Conservation (phyloP, 2,888 invertebrate genomes). For the Rotaria sp. region DNA sequence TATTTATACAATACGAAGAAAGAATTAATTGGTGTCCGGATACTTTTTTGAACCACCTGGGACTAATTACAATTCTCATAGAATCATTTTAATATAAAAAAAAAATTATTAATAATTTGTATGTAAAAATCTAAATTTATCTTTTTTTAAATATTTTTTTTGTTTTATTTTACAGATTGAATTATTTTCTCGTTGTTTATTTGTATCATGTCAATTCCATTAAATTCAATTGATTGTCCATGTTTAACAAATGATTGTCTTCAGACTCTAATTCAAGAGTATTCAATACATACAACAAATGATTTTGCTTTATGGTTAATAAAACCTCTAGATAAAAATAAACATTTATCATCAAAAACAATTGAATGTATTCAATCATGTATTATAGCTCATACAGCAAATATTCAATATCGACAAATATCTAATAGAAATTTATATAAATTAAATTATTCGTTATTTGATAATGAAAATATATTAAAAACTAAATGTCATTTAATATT, state of each 20-base stretch:
- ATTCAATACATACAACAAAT: neutral
- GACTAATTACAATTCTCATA: too few relatives aligned
- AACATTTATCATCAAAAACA: neutral
- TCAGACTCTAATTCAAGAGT: neutral
- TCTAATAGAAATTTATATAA: neutral
- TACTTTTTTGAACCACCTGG: too few relatives aligned
- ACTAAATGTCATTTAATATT: neutral
- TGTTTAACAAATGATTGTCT: neutral
- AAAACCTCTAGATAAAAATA: neutral
- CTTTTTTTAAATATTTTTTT: too few relatives aligned
- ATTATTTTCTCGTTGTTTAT: neutral
- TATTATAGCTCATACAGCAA: neutral
- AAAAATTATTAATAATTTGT: too few relatives aligned
- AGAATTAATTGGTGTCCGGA: too few relatives aligned
- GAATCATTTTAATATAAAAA: too few relatives aligned
- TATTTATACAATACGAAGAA: too few relatives aligned
- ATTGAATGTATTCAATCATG: conserved; percentile 11
- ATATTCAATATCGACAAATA: neutral
- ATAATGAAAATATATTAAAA: neutral
- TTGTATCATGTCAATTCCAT: neutral
- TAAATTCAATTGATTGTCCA: neutral
- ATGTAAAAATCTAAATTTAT: too few relatives aligned
- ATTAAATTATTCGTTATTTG: neutral
- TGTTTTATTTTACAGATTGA: neutral
- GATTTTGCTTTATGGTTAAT: neutral